phyloP scores from a whole-genome alignment of 2,797 vertebrate genomes.

The Tapera naevia region DNA sequence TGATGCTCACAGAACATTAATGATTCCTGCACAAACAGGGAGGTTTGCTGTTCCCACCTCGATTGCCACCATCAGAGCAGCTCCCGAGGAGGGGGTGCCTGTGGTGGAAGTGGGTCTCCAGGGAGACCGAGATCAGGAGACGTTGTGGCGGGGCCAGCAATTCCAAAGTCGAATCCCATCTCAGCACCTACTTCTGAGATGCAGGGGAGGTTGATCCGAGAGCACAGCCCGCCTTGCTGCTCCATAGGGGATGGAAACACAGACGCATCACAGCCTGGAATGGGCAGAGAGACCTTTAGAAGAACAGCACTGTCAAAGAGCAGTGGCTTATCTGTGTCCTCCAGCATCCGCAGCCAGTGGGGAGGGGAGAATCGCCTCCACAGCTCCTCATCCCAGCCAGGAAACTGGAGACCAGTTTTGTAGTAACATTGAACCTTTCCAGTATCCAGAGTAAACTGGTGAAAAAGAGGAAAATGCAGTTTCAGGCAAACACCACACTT shows the following conservation, averaged over 20 bases:
- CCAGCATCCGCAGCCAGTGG: not conserved
- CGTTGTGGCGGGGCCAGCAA: not conserved
- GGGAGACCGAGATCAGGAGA: not conserved
- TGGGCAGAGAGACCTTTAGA: not conserved
- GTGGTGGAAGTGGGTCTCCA: not conserved
- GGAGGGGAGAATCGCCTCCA: rapidly evolving
- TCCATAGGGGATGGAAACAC: not conserved
- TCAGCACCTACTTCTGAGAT: not conserved
- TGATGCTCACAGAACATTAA: not conserved
- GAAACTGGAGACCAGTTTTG: not conserved
- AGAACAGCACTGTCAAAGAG: not conserved
- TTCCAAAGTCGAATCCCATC: not conserved
- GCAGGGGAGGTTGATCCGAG: not conserved
- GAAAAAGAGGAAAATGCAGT: not conserved
- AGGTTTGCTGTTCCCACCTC: not conserved
- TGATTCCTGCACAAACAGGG: too few species aligned
- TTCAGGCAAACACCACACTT: not conserved
- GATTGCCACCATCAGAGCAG: rapidly evolving
- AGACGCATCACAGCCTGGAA: rapidly evolving
- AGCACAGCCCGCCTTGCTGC: rapidly evolving
- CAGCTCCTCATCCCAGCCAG: not conserved
- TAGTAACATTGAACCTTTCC: not conserved
- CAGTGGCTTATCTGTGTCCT: not conserved
- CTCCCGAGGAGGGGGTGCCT: not conserved
- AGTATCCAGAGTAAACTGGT: not conserved